Evolutionary conservation across 1,140 invertebrate species (phyloP).

Genomic region (Steinernema khuongi): DNA sequence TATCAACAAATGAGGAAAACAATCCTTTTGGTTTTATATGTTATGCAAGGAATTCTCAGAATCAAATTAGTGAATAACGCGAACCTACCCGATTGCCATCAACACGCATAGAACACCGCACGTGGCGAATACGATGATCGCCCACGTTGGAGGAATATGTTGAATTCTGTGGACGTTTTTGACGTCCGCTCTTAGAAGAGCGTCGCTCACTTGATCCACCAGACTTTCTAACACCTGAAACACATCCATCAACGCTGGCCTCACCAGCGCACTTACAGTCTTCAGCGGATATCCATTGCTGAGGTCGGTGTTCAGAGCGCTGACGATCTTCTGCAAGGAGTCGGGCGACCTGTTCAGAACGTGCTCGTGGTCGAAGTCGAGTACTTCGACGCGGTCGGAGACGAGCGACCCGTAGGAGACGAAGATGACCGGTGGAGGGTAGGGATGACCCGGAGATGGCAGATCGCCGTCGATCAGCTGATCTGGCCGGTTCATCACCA

Average conservation of each 20-base stretch:
- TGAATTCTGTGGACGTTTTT: background rate
- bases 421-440: background rate
- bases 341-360: background rate
- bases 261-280: background rate
- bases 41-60: too few species aligned
- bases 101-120: slow-evolving; percentile 16
- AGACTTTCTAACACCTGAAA: slow-evolving; percentile 14
- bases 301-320: background rate
- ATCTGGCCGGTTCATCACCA: slow-evolving; percentile 17
- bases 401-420: slow-evolving; percentile 12
- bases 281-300: slow-evolving; percentile 13
- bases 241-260: background rate
- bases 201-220: slow-evolving; percentile 6
- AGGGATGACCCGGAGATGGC: background rate
- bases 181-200: slow-evolving; percentile 9
- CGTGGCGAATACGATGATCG: slow-evolving; percentile 17
- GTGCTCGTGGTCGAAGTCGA: background rate
- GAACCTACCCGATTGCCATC: slow-evolving; percentile 21
- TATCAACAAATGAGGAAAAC: too few species aligned
- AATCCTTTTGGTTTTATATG: too few species aligned
- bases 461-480: background rate
- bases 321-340: slow-evolving; percentile 11
- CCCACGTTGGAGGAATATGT: slow-evolving; percentile 15
- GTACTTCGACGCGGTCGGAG: background rate
- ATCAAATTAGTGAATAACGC: background rate